A percentile compares a stretch with the other conserved stretches of the same genome.
Evolutionary conservation across 2,113 vertebrate species (phyloP).

Genomic region (Mohoua ochrocephala): DNA sequence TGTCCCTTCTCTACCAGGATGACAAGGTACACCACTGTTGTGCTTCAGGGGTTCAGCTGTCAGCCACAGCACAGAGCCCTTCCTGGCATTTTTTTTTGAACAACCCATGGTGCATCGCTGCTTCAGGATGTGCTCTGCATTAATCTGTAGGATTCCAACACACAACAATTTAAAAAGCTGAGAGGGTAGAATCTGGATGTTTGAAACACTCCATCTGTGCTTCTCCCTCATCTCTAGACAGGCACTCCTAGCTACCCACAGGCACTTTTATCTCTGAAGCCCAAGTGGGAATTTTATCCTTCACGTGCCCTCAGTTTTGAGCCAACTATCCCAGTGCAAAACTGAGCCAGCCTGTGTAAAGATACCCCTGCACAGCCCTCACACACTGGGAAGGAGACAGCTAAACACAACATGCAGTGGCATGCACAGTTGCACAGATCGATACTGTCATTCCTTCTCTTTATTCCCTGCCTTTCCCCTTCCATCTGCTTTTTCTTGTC

Average conservation of each 20-base stretch:
- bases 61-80: background rate
- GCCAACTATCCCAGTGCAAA: background rate
- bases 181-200: background rate
- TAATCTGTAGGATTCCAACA: background rate
- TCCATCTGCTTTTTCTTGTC: background rate
- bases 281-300: background rate
- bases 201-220: background rate
- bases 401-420: background rate
- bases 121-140: background rate
- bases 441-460: background rate
- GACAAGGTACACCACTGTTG: background rate
- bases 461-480: background rate
- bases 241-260: background rate
- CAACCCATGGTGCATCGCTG: background rate
- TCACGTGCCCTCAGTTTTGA: background rate
- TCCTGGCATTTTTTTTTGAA: accelerated
- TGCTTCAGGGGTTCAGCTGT: background rate
- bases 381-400: background rate
- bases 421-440: background rate
- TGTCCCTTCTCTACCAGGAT: background rate
- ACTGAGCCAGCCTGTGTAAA: background rate
- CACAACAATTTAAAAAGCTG: background rate
- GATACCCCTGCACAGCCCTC: background rate
- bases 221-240: background rate
- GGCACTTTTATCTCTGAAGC: background rate